Conservation (phyloP, 2,888 invertebrate species). For the Melinopterus prodromus region DNA sequence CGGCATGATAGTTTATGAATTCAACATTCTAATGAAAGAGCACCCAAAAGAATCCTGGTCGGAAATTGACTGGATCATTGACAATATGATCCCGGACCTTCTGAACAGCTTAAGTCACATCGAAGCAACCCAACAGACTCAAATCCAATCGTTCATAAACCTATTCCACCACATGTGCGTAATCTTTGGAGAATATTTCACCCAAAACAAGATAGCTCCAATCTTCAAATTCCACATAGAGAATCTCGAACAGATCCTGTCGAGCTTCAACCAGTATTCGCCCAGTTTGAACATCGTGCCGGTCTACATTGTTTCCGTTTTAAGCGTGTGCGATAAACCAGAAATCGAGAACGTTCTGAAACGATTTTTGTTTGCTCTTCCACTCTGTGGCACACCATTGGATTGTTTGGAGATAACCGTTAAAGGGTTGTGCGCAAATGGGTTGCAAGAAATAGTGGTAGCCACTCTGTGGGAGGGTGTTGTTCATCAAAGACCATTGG, state of each 20-base stretch:
- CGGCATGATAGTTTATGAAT: slow-evolving; percentile 67
- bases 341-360: slow-evolving; percentile 67
- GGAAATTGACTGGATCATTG: slow-evolving; percentile 74
- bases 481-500: slow-evolving; percentile 69
- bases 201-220: slow-evolving; percentile 65
- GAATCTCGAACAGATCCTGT: slow-evolving; percentile 69
- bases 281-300: slow-evolving; percentile 68
- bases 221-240: slow-evolving; percentile 66
- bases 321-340: slow-evolving; percentile 63
- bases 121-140: slow-evolving; percentile 63
- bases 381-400: slow-evolving; percentile 60
- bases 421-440: slow-evolving; percentile 54
- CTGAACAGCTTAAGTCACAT: slow-evolving; percentile 66
- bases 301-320: slow-evolving; percentile 67
- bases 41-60: slow-evolving; percentile 73
- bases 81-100: slow-evolving; percentile 68
- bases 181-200: slow-evolving; percentile 73
- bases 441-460: slow-evolving; percentile 66
- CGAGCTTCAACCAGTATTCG: slow-evolving; percentile 65
- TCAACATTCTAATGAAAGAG: slow-evolving; percentile 68
- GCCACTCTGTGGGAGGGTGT: slow-evolving; percentile 73
- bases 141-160: slow-evolving; percentile 64
- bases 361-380: slow-evolving; percentile 65
- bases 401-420: slow-evolving; percentile 47
- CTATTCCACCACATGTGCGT: slow-evolving; percentile 68